Evolutionary conservation across 2,797 vertebrate species (phyloP).

Genomic region (Melanotaenia pygmaea): DNA sequence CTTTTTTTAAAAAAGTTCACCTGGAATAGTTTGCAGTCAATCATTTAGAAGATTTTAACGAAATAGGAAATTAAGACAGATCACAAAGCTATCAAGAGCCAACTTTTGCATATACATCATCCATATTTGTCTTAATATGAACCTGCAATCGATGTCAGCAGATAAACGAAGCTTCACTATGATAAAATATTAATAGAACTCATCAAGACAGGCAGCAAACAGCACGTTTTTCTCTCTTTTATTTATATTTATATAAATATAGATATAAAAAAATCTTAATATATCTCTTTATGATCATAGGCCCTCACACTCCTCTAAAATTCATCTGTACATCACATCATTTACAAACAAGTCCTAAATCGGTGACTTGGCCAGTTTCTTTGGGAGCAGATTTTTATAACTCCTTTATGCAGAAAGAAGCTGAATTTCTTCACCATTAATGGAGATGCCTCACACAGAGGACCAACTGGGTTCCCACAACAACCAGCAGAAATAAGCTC

Average conservation of each 20-base stretch:
- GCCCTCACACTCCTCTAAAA: conserved; percentile 45
- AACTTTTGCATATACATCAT: not conserved
- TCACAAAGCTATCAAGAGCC: not conserved
- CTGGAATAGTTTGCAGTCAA: conserved; percentile 19
- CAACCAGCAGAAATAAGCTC: conserved; percentile 21
- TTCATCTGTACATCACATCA: conserved; percentile 35
- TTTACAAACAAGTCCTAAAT: conserved; percentile 46
- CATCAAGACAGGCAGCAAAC: conserved; percentile 30
- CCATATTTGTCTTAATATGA: conserved; percentile 2
- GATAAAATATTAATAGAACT: not conserved
- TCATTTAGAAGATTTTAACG: conserved; percentile 3
- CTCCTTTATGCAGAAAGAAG: not conserved
- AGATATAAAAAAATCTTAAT: not conserved
- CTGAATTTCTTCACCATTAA: conserved; percentile 1
- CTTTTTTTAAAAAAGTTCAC: not conserved
- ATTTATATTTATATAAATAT: conserved; percentile 11
- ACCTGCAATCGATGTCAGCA: conserved; percentile 12
- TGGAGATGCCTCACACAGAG: not conserved
- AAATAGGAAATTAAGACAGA: not conserved
- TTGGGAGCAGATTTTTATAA: not conserved
- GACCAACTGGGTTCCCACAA: conserved; percentile 1
- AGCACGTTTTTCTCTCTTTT: not conserved
- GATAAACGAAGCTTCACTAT: not conserved
- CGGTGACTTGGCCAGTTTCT: not conserved
- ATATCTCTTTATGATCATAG: conserved; percentile 16